Conservation (phyloP, 2,113 vertebrate genomes). For the Taurulus bubalis region DNA sequence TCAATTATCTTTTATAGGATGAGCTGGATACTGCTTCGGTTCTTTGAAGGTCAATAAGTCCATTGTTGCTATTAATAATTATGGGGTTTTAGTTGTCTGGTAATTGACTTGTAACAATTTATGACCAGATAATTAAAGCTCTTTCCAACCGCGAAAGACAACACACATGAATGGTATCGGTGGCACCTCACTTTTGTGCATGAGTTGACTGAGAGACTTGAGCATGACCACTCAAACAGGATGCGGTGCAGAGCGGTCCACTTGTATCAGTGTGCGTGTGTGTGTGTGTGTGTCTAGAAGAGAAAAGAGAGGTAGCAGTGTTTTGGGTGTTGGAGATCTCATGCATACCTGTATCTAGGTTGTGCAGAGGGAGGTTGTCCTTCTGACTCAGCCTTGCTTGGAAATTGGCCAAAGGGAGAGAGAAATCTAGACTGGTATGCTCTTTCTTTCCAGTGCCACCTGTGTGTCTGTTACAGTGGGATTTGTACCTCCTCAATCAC, state of each 20-base stretch:
- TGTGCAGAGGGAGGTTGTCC: conserved; percentile 43
- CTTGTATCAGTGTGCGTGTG: neutral
- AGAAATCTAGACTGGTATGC: conserved; percentile 73
- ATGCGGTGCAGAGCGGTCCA: conserved; percentile 48
- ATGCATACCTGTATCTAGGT: conserved; percentile 50
- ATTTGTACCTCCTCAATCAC: conserved; percentile 87
- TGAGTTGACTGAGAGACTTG: conserved; percentile 17
- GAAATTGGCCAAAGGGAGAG: conserved; percentile 48
- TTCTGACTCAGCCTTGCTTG: conserved; percentile 54
- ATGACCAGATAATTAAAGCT: neutral
- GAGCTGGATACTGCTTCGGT: neutral
- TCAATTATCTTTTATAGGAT: neutral
- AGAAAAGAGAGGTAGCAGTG: conserved; percentile 6
- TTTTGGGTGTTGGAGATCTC: conserved; percentile 30
- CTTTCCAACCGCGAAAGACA: neutral
- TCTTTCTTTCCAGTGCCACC: conserved; percentile 79
- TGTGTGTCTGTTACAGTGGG: conserved; percentile 83
- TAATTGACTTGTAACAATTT: neutral
- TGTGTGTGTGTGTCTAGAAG: neutral
- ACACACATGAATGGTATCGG: neutral
- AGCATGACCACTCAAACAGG: conserved; percentile 57
- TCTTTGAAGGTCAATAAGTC: neutral
- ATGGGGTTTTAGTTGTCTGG: neutral
- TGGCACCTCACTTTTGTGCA: neutral
- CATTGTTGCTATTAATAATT: neutral